Evolutionary conservation across 2,113 vertebrate genomes (phyloP).

Genomic region (Drymodes brunneopygia): DNA sequence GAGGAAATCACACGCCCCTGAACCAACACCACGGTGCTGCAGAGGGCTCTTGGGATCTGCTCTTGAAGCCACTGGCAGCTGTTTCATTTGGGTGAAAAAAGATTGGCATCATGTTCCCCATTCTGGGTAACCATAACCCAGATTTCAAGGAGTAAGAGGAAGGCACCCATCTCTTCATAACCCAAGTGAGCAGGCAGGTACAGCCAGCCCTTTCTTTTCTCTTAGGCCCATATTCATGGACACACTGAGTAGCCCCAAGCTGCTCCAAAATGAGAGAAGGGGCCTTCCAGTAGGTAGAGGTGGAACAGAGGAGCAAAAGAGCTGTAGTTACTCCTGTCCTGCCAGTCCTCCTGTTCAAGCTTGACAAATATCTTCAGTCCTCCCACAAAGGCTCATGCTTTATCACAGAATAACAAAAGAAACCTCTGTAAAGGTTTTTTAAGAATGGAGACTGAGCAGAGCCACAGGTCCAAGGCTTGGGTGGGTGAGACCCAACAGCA

Average conservation of each 20-base stretch:
- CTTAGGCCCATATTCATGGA: not conserved
- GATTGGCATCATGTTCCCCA: fast-evolving
- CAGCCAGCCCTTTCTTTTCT: not conserved
- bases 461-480: not conserved
- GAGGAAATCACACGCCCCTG: not conserved
- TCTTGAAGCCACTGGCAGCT: not conserved
- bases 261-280: not conserved
- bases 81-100: not conserved
- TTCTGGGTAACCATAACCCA: not conserved
- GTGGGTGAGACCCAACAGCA: not conserved
- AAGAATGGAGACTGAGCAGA: not conserved
- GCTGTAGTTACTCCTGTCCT: not conserved
- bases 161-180: not conserved
- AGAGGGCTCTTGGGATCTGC: not conserved
- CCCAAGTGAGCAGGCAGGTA: not conserved
- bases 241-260: not conserved
- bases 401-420: not conserved
- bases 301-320: not conserved
- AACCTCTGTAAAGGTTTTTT: not conserved
- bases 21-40: not conserved
- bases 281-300: not conserved
- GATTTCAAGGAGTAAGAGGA: not conserved
- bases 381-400: not conserved
- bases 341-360: not conserved
- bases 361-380: not conserved